Evolutionary conservation across 2,797 vertebrate species (phyloP).

Genomic region (Chrysolophus pictus): DNA sequence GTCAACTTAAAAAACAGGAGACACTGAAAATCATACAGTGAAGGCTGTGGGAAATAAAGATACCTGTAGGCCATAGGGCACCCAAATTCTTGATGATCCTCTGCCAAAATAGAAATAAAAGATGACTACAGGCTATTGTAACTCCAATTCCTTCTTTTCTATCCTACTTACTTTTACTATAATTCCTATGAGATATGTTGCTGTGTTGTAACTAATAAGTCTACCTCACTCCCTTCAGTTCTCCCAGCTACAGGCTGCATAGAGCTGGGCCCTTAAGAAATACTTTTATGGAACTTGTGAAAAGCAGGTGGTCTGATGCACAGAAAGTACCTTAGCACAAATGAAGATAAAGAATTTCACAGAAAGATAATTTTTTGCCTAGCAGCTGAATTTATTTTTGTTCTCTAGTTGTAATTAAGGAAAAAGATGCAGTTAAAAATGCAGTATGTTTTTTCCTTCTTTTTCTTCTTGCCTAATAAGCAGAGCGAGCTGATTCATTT

Average conservation of each 20-base stretch:
- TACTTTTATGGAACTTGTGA: not conserved
- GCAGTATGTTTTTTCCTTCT: not conserved
- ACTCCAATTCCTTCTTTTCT: not conserved
- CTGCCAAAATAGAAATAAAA: not conserved
- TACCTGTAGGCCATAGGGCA: not conserved
- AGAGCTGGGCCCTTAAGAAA: conserved; percentile 47
- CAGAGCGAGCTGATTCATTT: conserved; percentile 24
- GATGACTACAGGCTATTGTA: not conserved
- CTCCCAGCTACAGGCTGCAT: not conserved
- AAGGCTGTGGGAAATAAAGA: not conserved
- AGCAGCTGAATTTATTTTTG: conserved; percentile 42
- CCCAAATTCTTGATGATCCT: not conserved
- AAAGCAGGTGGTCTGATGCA: conserved; percentile 39
- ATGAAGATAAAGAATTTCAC: conserved; percentile 64
- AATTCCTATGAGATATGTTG: not conserved
- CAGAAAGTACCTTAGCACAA: conserved; percentile 40
- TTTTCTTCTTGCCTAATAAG: conserved; percentile 30
- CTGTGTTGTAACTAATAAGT: not conserved
- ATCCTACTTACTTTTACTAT: not conserved
- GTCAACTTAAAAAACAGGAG: not conserved
- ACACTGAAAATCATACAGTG: not conserved
- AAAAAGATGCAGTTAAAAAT: conserved; percentile 47
- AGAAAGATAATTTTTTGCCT: conserved; percentile 61
- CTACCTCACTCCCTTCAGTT: not conserved
- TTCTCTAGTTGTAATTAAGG: conserved; percentile 54